phyloP scores from a whole-genome alignment of 2,797 vertebrate genomes.

The Phrynocephalus vlangalii region DNA sequence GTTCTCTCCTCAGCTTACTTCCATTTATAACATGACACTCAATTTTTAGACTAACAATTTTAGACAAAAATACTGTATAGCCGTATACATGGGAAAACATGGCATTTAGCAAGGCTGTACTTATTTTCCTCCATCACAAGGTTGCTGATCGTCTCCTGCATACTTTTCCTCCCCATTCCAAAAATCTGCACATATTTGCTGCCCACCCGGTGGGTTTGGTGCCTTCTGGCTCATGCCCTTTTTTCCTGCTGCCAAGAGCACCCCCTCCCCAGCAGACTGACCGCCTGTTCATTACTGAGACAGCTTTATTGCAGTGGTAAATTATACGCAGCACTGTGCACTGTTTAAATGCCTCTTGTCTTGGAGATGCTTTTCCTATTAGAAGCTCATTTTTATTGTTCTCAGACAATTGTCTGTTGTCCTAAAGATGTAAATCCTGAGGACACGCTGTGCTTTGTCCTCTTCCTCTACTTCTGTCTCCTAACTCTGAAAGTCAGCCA shows the following conservation, averaged over 20 bases:
- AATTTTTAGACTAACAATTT: too few relatives aligned
- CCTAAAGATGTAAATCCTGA: neutral
- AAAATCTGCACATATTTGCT: neutral
- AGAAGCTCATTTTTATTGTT: constrained; percentile 53
- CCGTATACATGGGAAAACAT: too few relatives aligned
- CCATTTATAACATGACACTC: too few relatives aligned
- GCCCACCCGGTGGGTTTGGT: neutral
- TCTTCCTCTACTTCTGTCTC: fast-evolving
- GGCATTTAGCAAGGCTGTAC: neutral
- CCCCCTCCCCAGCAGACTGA: neutral
- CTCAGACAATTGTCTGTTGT: constrained; percentile 33
- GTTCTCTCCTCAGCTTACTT: too few relatives aligned
- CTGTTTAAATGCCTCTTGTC: constrained; percentile 15
- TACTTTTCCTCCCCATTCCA: neutral
- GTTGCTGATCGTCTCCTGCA: neutral
- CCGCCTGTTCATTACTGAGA: neutral
- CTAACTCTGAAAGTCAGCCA: neutral
- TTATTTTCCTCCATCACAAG: neutral
- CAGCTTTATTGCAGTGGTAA: constrained; percentile 49
- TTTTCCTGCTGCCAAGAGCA: neutral
- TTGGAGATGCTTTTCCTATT: constrained; percentile 44
- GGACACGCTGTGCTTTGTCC: fast-evolving
- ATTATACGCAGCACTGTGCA: constrained; percentile 24
- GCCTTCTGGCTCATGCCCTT: neutral
- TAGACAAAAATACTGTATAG: too few relatives aligned